phyloP scores from a whole-genome alignment of 2,797 vertebrate genomes.

The Macrochelys suwanniensis region DNA sequence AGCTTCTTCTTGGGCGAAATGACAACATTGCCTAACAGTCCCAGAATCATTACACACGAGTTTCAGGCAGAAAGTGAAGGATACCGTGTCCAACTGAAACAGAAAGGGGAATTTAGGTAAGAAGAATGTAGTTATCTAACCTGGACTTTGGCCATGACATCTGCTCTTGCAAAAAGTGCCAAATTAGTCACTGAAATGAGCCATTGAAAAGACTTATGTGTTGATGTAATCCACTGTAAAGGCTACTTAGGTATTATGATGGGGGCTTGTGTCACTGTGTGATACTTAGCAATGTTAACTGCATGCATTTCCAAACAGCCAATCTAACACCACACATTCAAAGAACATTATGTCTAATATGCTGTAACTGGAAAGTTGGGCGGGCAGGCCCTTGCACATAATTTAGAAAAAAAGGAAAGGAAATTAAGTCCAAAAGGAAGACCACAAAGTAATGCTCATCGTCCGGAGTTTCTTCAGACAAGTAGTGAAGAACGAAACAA shows the following conservation, averaged over 20 bases:
- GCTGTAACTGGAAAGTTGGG: background rate
- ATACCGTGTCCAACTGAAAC: rapidly evolving
- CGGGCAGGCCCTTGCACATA: background rate
- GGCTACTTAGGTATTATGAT: background rate
- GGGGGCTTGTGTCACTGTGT: rapidly evolving
- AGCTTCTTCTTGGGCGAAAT: background rate
- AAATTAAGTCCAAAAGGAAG: background rate
- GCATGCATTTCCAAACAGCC: background rate
- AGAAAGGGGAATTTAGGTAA: rapidly evolving
- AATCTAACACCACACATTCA: rapidly evolving
- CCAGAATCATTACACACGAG: background rate
- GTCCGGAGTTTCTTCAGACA: background rate
- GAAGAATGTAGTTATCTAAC: background rate
- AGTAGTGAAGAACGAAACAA: background rate
- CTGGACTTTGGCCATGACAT: background rate
- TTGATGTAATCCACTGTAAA: background rate
- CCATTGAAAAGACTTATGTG: background rate
- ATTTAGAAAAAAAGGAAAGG: background rate
- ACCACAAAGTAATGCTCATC: background rate
- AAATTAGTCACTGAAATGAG: background rate
- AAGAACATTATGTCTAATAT: background rate
- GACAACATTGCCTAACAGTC: background rate
- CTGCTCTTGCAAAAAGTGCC: background rate
- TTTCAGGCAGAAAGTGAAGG: background rate
- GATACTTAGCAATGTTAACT: rapidly evolving